phyloP scores from a whole-genome alignment of 2,888 invertebrate genomes.

The Cetonia aurata region DNA sequence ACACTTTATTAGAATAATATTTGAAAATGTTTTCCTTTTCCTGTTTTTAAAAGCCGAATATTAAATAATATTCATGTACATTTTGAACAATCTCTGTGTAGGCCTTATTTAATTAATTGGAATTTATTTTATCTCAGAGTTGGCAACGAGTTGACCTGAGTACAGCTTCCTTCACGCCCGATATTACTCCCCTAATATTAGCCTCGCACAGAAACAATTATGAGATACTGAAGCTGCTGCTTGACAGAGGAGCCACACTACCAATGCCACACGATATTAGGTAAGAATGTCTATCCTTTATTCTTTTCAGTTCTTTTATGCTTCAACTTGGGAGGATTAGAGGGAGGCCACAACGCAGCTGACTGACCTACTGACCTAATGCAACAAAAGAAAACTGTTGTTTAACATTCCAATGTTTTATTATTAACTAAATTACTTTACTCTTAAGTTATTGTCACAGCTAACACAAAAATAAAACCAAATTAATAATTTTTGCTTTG shows the following conservation, averaged over 20 bases:
- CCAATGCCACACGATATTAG: slow-evolving; percentile 91
- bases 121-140: slow-evolving; percentile 70
- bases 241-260: slow-evolving; percentile 92
- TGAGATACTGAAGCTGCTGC: slow-evolving; percentile 92
- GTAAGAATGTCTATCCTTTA: slow-evolving; percentile 62
- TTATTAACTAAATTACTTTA: too few relatives aligned
- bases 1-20: too few relatives aligned
- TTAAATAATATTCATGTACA: too few relatives aligned
- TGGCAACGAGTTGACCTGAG: slow-evolving; percentile 89
- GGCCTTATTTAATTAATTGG: slow-evolving; percentile 30
- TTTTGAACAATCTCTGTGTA: not conserved
- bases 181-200: slow-evolving; percentile 92
- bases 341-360: too few relatives aligned
- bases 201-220: slow-evolving; percentile 97
- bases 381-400: not conserved
- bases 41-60: too few relatives aligned
- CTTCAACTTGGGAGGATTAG: too few relatives aligned
- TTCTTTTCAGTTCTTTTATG: too few relatives aligned
- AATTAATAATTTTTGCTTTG: too few relatives aligned
- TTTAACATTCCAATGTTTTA: too few relatives aligned
- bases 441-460: too few relatives aligned
- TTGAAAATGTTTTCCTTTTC: too few relatives aligned
- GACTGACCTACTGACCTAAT: slow-evolving; percentile 3
- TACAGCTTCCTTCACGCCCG: slow-evolving; percentile 89
- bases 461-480: too few relatives aligned